phyloP scores from a whole-genome alignment of 2,888 invertebrate genomes.

The Cephus nigrinus region DNA sequence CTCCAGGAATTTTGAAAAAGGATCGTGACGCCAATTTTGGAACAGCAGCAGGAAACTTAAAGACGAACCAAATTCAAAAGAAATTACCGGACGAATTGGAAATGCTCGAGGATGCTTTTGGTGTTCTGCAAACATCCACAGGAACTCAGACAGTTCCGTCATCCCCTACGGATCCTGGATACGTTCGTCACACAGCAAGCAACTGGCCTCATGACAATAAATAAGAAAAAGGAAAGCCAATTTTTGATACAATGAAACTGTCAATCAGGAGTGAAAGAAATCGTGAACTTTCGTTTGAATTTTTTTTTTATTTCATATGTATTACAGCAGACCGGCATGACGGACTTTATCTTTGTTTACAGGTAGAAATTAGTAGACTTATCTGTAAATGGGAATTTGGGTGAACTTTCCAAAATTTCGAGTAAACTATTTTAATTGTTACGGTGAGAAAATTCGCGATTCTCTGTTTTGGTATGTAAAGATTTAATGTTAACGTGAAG shows the following conservation, averaged over 20 bases:
- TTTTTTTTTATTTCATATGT: background rate
- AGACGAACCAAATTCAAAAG: background rate
- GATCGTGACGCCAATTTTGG: slow-evolving; percentile 56
- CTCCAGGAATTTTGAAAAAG: slow-evolving; percentile 52
- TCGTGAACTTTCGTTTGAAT: background rate
- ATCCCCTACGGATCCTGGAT: slow-evolving; percentile 80
- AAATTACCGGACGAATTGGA: slow-evolving; percentile 56
- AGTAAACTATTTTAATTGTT: background rate
- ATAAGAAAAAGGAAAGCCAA: background rate
- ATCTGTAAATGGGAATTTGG: background rate
- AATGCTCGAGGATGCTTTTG: slow-evolving; percentile 59
- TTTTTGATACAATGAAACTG: background rate
- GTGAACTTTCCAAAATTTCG: background rate
- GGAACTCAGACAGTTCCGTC: slow-evolving; percentile 65
- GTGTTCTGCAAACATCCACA: slow-evolving; percentile 49
- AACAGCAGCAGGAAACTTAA: slow-evolving; percentile 48
- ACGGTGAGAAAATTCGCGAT: background rate
- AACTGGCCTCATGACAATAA: slow-evolving; percentile 70
- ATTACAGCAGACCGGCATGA: background rate
- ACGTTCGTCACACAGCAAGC: slow-evolving; percentile 78
- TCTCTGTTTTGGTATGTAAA: background rate
- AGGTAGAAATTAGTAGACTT: background rate
- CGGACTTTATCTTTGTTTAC: background rate
- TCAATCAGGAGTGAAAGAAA: background rate
- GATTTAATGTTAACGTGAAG: background rate